Base-by-base conservation (phyloP, 2,888 invertebrate genomes). In the Epinotia ramella region DNA sequence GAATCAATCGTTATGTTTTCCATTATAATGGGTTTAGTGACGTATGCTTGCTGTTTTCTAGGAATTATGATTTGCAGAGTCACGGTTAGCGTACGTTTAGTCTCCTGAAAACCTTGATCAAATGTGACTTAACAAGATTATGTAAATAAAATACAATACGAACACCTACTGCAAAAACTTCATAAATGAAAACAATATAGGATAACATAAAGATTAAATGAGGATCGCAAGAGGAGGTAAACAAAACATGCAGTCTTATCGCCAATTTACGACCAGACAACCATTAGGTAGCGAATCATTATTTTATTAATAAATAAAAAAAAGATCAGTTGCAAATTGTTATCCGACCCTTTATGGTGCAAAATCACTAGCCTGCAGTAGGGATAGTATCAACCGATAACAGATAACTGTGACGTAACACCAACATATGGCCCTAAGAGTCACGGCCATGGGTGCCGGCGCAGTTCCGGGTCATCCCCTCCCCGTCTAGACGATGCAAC, bases 401-500 rank as follows among this genome's bases (percentile, higher is more conserved):
- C 60, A 12, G 66, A 56, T 59, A 24, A 63, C 24, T 56, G 57
- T 76, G 62, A 53, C 76, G 71, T 62, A 66, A 72, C 62, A 60
- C 16, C 44, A 24, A 63, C 76, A 72, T 67, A 40, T 24, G 66
- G 56, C 57, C 71, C 66, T 67, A 70, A 84, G 82, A 87, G 85
- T 90, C 89, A 89, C 82, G 89, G 89, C 86, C 89, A 86, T 84
- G 85, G 86, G 84, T 86, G 82, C 80, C 78, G 79, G 79, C 79
- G 79, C 81, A 89, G 89, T 92, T 93, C 93, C 92, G 91, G 91
- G 90, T 92, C 87, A 86, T 84, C 89, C 89, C 88, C 87, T 80
- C 88, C 69, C 62, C 78, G 87, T 87, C 87, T 88, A 90, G 87
- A 86, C 88, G 82, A 85, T 90, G 88, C 87, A 90, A 90, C 86